These are phyloP conservation scores for Poecilobothrus nobilitatus DNA, from an alignment of 2,888 invertebrate species.

Conservation along the genomic window DNA sequence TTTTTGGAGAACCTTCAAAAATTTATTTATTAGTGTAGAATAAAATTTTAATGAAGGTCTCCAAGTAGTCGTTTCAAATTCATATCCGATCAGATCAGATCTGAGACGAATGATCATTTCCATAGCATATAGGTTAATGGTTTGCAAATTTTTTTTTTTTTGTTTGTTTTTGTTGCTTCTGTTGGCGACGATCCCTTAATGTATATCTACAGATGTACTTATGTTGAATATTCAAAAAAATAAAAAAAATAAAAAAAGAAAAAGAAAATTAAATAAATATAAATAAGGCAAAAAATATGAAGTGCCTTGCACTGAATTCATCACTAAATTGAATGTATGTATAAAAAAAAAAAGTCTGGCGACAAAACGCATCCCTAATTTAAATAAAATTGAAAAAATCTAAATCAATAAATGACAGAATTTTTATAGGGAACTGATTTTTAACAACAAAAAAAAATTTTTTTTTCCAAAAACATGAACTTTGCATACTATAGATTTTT, in stretches of 20 bases:
- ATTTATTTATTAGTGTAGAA: conserved; percentile 16
- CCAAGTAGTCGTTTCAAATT: neutral
- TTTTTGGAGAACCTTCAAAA: conserved; percentile 11
- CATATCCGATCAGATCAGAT: conserved; percentile 1
- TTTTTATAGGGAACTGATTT: conserved; percentile 7
- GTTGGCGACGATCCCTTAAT: neutral
- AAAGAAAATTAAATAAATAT: too few species aligned
- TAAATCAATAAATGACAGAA: conserved; percentile 38
- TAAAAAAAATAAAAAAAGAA: too few species aligned
- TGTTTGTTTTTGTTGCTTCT: neutral
- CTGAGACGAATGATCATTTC: neutral
- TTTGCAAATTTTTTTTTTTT: neutral
- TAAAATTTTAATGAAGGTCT: conserved; percentile 19
- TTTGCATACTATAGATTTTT: neutral
- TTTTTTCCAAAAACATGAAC: neutral
- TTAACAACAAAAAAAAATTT: neutral
- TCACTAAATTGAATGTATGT: neutral
- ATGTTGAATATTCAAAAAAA: too few species aligned
- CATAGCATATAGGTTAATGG: conserved; percentile 6
- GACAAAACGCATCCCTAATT: conserved; percentile 32
- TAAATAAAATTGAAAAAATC: conserved; percentile 46
- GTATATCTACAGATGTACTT: neutral
- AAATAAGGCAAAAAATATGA: too few species aligned
- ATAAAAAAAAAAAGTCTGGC: neutral
- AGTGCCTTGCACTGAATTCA: too few species aligned